Percentiles rank a stretch among this genome's conserved stretches.
Conservation (phyloP, 2,113 vertebrate genomes). For the Athene cunicularia region DNA sequence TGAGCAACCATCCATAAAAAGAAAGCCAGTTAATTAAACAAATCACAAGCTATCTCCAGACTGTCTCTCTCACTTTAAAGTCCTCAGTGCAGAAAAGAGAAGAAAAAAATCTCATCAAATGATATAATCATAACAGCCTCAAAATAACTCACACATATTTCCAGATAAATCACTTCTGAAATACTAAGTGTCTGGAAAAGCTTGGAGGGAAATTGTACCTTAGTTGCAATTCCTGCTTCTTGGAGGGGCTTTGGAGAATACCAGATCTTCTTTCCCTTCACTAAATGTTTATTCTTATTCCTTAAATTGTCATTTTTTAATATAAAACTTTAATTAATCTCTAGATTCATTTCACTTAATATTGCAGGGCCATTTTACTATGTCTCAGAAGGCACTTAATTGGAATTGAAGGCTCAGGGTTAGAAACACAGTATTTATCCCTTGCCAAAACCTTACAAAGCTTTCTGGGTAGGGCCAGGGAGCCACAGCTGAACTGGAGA, state of each 20-base stretch:
- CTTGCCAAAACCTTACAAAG: neutral
- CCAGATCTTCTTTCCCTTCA: neutral
- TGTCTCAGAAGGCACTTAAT: conserved; percentile 24
- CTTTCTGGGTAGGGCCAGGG: neutral
- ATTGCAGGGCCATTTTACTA: neutral
- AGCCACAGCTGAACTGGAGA: neutral
- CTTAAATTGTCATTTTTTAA: conserved; percentile 26
- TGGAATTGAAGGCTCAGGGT: conserved; percentile 26
- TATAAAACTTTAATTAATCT: conserved; percentile 58
- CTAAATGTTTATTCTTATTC: conserved; percentile 14
- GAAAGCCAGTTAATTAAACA: conserved; percentile 65
- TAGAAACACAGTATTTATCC: conserved; percentile 18
- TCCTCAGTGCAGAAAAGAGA: conserved; percentile 48
- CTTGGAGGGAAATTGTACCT: conserved; percentile 38
- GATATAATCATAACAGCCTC: conserved; percentile 69
- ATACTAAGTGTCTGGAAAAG: conserved; percentile 48
- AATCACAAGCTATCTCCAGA: conserved; percentile 58
- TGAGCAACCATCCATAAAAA: conserved; percentile 69
- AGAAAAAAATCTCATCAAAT: conserved; percentile 61
- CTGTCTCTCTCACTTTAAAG: conserved; percentile 64
- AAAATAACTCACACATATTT: conserved; percentile 66
- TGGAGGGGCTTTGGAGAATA: conserved; percentile 10
- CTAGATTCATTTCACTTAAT: conserved; percentile 31
- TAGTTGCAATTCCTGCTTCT: conserved; percentile 9
- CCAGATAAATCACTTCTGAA: conserved; percentile 65